These are phyloP conservation scores for Enhydra lutris DNA, from an alignment of 2,113 vertebrate species.

Conservation along the genomic window DNA sequence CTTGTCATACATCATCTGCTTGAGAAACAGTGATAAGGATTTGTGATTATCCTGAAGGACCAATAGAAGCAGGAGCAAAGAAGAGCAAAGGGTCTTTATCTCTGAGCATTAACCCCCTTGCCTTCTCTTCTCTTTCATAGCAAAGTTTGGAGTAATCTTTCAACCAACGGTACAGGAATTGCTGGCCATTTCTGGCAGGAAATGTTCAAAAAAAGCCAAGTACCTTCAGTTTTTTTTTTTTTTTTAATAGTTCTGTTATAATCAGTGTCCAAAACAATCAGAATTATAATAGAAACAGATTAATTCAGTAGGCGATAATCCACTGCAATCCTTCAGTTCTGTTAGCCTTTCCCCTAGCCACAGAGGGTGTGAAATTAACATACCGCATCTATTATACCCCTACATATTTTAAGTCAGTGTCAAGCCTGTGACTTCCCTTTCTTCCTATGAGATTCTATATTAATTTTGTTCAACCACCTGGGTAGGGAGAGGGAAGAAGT, in stretches of 20 bases:
- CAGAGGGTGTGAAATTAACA: background rate
- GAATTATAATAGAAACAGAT: background rate
- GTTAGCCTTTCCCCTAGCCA: background rate
- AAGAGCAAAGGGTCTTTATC: too few species aligned
- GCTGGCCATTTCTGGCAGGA: too few species aligned
- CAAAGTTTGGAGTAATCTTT: too few species aligned
- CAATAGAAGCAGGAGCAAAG: too few species aligned
- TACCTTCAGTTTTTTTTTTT: background rate
- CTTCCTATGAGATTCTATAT: background rate
- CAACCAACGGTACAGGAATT: too few species aligned
- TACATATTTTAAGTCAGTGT: too few species aligned
- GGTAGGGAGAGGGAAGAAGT: background rate
- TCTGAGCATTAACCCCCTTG: too few species aligned
- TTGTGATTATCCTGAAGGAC: too few species aligned
- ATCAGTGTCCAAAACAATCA: background rate
- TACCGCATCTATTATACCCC: fast-evolving
- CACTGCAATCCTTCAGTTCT: background rate
- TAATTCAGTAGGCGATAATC: background rate
- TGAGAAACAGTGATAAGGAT: too few species aligned
- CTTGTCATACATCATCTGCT: too few species aligned
- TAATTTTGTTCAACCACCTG: background rate
- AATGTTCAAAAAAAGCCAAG: background rate
- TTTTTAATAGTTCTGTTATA: background rate
- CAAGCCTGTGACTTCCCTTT: background rate
- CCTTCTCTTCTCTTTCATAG: too few species aligned